Conservation (phyloP, 30 jellyfish, hydroid and myxozoan species). For the Hydractinia echinata region DNA sequence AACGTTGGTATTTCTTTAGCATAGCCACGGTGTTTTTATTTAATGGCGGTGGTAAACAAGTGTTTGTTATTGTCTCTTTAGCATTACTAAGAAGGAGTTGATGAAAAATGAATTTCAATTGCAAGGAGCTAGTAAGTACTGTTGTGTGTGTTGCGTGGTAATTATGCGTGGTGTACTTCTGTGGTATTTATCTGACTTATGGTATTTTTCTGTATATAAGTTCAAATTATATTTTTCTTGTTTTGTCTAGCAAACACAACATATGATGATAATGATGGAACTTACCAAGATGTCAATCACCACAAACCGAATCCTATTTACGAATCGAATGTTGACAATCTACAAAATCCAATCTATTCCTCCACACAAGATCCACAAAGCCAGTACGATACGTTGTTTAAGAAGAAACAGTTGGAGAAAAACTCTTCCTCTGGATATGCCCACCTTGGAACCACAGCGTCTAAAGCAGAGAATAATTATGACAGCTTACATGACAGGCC, state of each 20-base stretch:
- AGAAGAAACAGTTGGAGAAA: neutral
- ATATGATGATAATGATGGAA: neutral
- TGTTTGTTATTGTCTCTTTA: too few relatives aligned
- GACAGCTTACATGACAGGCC: neutral
- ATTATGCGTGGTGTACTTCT: too few relatives aligned
- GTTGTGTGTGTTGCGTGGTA: too few relatives aligned
- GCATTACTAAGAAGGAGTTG: too few relatives aligned
- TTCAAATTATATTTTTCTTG: neutral
- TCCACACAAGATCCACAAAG: neutral
- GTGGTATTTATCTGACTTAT: too few relatives aligned
- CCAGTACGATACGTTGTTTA: neutral
- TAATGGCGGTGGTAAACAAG: too few relatives aligned
- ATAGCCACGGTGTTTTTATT: too few relatives aligned
- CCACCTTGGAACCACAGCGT: neutral
- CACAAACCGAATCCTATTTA: conserved; percentile 5
- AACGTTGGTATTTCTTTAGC: too few relatives aligned
- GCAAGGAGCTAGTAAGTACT: too few relatives aligned
- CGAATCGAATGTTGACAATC: neutral
- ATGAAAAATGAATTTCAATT: too few relatives aligned
- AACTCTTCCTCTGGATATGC: neutral
- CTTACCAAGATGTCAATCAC: neutral
- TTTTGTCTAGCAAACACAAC: neutral
- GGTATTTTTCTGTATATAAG: too few relatives aligned
- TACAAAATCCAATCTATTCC: neutral
- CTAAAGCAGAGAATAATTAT: neutral